Evolutionary conservation across 2,888 invertebrate genomes (phyloP), one percentile per base, ranked within the genome.

Genomic region (Cosmopolites sordidus): DNA sequence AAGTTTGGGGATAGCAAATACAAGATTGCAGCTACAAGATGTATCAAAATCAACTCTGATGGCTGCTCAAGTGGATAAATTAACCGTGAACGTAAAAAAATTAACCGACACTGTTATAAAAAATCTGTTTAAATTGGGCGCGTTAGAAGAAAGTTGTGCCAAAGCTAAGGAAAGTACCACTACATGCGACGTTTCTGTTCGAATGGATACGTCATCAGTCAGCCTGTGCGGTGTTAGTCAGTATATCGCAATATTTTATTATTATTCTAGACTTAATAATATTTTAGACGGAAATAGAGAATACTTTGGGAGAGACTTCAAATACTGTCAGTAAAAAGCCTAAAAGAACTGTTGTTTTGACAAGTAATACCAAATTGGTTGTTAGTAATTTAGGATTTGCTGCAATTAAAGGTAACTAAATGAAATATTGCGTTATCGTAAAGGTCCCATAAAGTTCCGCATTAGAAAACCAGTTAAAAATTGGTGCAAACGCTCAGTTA

Each of bases 361-460:
- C 60, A 39, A 68, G 62, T 56, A 56, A 63, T 48, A 69, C 66
- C 4, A 69, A 68, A 61, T 49, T 71, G 46, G 60, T 78, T 40
- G 77, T 87, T 29, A 87, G 83, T 60, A 75, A 76, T 58, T 73
- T 93, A 18, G 94, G 94, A 9, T 78, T 75, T 59, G 92, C 94
- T 1, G 87, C 92, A 17, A 89, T 91, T 64, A 90, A 87, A 80
- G 91, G 89, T 63, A 50, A 30, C 8, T 22, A n/a, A n/a, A n/a
- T n/a, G n/a, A n/a, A n/a, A n/a, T n/a, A n/a, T n/a, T n/a, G n/a
- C n/a, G n/a, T n/a, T n/a, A n/a, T n/a, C n/a, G n/a, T n/a, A n/a
- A n/a, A n/a, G n/a, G n/a, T n/a, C n/a, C n/a, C n/a, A n/a, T n/a
- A n/a, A n/a, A n/a, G n/a, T n/a, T n/a, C n/a, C n/a, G n/a, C n/a